Conservation (phyloP, 2,888 invertebrate genomes). For the Hoplodrina blanda region DNA sequence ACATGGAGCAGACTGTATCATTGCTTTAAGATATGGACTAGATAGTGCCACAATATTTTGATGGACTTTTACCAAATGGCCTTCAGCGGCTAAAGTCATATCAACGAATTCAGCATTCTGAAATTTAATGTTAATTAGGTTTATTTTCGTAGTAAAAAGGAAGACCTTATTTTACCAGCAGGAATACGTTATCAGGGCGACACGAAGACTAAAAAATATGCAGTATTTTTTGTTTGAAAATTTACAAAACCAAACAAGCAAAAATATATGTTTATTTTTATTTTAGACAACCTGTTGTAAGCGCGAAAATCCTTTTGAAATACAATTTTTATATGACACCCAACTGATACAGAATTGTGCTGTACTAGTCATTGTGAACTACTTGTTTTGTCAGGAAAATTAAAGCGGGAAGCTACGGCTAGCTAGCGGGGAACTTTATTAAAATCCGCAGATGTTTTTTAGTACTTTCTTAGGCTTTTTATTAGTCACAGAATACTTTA, state of each 20-base stretch:
- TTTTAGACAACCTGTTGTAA: conserved; percentile 76
- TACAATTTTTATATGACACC: conserved; percentile 67
- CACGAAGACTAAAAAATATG: not conserved
- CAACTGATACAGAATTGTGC: conserved; percentile 64
- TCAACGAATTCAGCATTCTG: conserved; percentile 86
- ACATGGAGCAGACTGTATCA: conserved; percentile 75
- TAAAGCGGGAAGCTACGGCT: not conserved
- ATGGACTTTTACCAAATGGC: conserved; percentile 82
- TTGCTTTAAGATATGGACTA: conserved; percentile 81
- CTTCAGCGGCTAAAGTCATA: conserved; percentile 84
- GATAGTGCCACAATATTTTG: conserved; percentile 80
- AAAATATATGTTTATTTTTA: not conserved
- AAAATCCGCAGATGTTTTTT: not conserved
- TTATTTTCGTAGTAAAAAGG: not conserved
- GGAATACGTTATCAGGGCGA: no score
- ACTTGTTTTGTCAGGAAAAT: not conserved
- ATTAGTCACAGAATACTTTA: no score
- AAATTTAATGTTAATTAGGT: not conserved
- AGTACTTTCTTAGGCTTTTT: no score
- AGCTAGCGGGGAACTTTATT: not conserved
- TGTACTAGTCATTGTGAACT: conserved; percentile 47
- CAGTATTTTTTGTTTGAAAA: no score
- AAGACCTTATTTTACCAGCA: not conserved
- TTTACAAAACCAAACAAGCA: not conserved
- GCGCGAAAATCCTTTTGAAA: conserved; percentile 72